Percentiles rank a stretch among this genome's conserved stretches.
These are phyloP conservation scores for Calliopum simillimum DNA, from an alignment of 2,888 invertebrate genomes.

Conservation along the genomic window DNA sequence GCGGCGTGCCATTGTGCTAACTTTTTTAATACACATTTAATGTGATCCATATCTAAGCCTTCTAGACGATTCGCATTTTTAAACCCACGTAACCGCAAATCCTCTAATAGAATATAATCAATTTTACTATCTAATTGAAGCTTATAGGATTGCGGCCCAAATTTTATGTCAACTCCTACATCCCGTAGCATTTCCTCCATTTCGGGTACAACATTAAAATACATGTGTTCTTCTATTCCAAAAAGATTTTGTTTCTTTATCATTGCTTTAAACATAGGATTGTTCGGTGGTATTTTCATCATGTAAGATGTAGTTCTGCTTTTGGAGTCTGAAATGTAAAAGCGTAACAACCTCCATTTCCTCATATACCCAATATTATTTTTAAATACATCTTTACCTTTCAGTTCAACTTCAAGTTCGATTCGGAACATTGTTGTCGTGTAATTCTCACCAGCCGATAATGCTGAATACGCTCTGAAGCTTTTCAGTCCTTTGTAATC, in stretches of 20 bases:
- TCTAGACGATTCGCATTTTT: slow-evolving; percentile 51
- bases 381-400: not conserved
- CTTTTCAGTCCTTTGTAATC: no score
- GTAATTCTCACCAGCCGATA: not conserved
- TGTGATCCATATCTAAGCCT: slow-evolving; percentile 57
- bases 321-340: slow-evolving; percentile 43
- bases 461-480: not conserved
- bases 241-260: slow-evolving; percentile 50
- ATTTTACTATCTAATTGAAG: slow-evolving; percentile 41
- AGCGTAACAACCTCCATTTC: not conserved
- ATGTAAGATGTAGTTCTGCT: slow-evolving; percentile 44
- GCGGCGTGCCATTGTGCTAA: slow-evolving; percentile 62
- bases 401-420: not conserved
- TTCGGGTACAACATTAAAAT: slow-evolving; percentile 52
- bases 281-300: slow-evolving; percentile 48
- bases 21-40: slow-evolving; percentile 53
- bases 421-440: slow-evolving; percentile 4
- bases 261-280: slow-evolving; percentile 39
- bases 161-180: slow-evolving; percentile 46
- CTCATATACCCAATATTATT: not conserved
- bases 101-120: slow-evolving; percentile 53
- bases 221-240: slow-evolving; percentile 53
- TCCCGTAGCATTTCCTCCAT: slow-evolving; percentile 53
- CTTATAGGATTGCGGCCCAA: slow-evolving; percentile 47
- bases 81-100: slow-evolving; percentile 51